A percentile compares a stretch with the other conserved stretches of the same genome.
These are phyloP conservation scores for Eulithis testata DNA, from an alignment of 2,888 invertebrate genomes.

Conservation along the genomic window DNA sequence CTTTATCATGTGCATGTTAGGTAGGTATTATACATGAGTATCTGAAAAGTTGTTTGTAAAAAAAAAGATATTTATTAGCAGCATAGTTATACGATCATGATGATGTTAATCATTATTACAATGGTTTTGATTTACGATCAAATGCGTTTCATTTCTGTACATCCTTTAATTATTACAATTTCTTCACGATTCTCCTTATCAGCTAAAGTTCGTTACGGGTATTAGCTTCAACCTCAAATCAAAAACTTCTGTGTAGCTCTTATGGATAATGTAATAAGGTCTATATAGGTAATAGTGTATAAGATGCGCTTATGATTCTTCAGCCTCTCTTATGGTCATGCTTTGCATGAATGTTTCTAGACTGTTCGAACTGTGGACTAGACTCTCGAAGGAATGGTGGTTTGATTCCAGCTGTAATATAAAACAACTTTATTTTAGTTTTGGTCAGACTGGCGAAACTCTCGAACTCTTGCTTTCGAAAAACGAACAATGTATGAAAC, in stretches of 20 bases:
- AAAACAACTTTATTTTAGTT: not conserved
- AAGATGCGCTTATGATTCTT: conserved; percentile 37
- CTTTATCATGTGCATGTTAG: no score
- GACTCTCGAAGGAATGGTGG: conserved; percentile 63
- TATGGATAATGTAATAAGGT: no score
- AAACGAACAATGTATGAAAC: no score
- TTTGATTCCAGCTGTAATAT: conserved; percentile 61
- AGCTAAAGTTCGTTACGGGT: not conserved
- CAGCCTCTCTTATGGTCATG: conserved; percentile 58
- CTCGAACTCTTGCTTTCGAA: no score
- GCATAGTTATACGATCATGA: not conserved
- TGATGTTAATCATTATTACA: conserved; percentile 2
- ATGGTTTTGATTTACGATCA: conserved; percentile 3
- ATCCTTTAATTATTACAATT: not conserved
- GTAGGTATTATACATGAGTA: not conserved
- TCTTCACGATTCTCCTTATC: not conserved
- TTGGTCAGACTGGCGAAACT: no score
- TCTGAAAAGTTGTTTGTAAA: conserved; percentile 3
- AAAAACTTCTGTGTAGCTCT: no score
- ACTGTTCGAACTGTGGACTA: conserved; percentile 59
- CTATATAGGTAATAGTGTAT: no score
- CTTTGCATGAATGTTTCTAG: conserved; percentile 66
- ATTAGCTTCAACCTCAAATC: no score
- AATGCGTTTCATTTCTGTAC: conserved; percentile 14
- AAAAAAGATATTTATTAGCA: conserved; percentile 10